Evolutionary conservation across 2,888 invertebrate species (phyloP), one percentile per base, ranked within the genome.

Genomic region (Nemotelus pantherinus): DNA sequence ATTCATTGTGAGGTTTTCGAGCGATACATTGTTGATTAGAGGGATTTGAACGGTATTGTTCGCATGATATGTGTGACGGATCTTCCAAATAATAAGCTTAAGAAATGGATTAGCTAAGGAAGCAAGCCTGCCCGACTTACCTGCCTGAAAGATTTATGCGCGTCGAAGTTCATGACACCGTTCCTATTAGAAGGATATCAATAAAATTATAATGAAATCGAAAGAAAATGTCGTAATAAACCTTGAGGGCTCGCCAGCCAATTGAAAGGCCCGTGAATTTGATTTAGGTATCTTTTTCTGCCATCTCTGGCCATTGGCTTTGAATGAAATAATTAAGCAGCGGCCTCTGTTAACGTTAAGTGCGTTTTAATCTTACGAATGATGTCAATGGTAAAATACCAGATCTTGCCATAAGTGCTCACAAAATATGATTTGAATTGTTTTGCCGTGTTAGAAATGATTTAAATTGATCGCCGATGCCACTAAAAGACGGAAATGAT

Each of bases 41-140:
- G 50, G 63, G 60, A 74, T 63, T 50, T 55, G 67, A 25, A 6
- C 67, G 43, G 39, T 53, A 70, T 70, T 70, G 70, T 70, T 6
- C 50, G 55, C 41, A 55, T 74, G 60, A 63, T 74, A 48, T 74
- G 63, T 74, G 63, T 74, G 74, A 63, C 74, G 50, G 74, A 63
- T 63, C 39, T 74, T 57, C 45, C 48, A 10, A 48, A 41, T 72
- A 48, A 48, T 48, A 60, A 41, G 74, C 74, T 47, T 74, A 50
- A 7, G 47, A 43, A 60, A 50, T 10, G 63, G 74, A 74, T 74
- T 74, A 74, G 74, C 41, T 44, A 57, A 10, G 58, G 5, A 72
- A 47, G 57, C 44, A 58, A 45, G 55, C 41, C 10, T 57, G 39
- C 44, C 47, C 5, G 48, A 10, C 39, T 68, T 48, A 9, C 48